Evolutionary conservation across 2,797 vertebrate species (phyloP).

Genomic region (Sphaeramia orbicularis): DNA sequence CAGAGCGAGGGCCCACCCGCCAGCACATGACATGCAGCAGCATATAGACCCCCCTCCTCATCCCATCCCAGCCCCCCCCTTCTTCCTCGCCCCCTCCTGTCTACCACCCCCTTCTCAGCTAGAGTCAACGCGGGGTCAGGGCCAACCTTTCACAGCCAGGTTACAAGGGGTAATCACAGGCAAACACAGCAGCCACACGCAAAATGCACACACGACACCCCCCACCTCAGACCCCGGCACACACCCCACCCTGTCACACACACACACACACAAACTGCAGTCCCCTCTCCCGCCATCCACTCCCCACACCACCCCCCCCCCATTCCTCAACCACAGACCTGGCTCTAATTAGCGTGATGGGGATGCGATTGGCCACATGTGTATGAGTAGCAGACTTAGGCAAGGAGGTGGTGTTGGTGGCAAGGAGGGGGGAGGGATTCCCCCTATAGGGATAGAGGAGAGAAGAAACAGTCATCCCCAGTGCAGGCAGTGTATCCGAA

Average conservation of each 20-base stretch:
- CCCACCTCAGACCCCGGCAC: neutral
- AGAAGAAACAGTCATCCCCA: constrained; percentile 68
- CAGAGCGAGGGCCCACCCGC: constrained; percentile 68
- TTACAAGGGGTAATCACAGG: constrained; percentile 85
- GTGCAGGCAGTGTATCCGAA: constrained; percentile 61
- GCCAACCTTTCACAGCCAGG: constrained; percentile 86
- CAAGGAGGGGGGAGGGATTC: constrained; percentile 53
- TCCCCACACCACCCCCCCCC: constrained; percentile 37
- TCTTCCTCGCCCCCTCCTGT: constrained; percentile 2
- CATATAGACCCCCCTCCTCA: constrained; percentile 49
- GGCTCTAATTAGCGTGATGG: constrained; percentile 87
- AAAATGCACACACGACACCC: constrained; percentile 75
- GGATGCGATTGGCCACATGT: constrained; percentile 81
- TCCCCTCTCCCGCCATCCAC: constrained; percentile 18
- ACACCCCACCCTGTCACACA: constrained; percentile 15
- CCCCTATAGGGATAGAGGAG: constrained; percentile 63
- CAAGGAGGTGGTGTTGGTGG: constrained; percentile 31
- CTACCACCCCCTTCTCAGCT: constrained; percentile 39
- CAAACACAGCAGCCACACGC: constrained; percentile 88
- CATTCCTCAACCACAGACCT: constrained; percentile 77
- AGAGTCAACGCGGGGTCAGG: constrained; percentile 85
- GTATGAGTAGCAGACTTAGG: constrained; percentile 69
- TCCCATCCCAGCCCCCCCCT: constrained; percentile 19
- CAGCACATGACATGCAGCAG: constrained; percentile 74
- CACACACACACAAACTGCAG: constrained; percentile 41